These are phyloP conservation scores for Actinia equina DNA, from an alignment of 64 coral and sea anemone species.

Conservation along the genomic window DNA sequence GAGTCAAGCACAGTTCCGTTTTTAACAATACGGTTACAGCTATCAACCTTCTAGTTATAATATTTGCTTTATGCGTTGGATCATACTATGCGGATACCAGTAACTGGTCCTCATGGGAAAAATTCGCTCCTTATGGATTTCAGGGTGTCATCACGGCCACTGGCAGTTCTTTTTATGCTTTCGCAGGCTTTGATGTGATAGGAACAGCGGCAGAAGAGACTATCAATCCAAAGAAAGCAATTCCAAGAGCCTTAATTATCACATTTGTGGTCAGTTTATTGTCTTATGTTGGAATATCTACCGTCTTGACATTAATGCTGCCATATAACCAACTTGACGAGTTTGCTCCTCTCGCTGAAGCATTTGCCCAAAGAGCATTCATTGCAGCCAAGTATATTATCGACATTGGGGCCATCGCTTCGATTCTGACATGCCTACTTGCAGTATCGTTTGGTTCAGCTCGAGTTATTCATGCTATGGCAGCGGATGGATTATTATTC, in stretches of 20 bases:
- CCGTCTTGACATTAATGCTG: conserved; percentile 37
- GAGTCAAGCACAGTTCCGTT: conserved; percentile 1
- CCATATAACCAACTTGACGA: conserved; percentile 32
- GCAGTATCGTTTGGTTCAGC: neutral
- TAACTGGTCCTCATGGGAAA: conserved; percentile 44
- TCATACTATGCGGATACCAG: conserved; percentile 37
- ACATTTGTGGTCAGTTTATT: conserved; percentile 17
- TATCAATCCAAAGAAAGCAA: conserved; percentile 19
- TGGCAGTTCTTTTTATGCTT: conserved; percentile 47
- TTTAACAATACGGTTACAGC: conserved; percentile 16
- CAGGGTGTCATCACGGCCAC: conserved; percentile 33
- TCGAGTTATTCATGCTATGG: too few relatives aligned
- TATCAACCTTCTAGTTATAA: conserved; percentile 21
- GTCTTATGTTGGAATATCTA: conserved; percentile 42
- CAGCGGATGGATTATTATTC: conserved; percentile 53
- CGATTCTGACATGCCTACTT: conserved; percentile 10
- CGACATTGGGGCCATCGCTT: conserved; percentile 42
- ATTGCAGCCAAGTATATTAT: conserved; percentile 49
- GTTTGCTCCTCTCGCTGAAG: conserved; percentile 34
- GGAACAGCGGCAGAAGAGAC: conserved; percentile 49
- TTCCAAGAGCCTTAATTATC: conserved; percentile 37
- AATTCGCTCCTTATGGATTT: conserved; percentile 52
- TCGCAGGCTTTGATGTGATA: conserved; percentile 53
- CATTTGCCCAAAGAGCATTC: conserved; percentile 32
- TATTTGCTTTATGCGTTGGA: conserved; percentile 37